These are phyloP conservation scores for Charaxes varanes DNA, from an alignment of 1,140 invertebrate species.

Conservation along the genomic window DNA sequence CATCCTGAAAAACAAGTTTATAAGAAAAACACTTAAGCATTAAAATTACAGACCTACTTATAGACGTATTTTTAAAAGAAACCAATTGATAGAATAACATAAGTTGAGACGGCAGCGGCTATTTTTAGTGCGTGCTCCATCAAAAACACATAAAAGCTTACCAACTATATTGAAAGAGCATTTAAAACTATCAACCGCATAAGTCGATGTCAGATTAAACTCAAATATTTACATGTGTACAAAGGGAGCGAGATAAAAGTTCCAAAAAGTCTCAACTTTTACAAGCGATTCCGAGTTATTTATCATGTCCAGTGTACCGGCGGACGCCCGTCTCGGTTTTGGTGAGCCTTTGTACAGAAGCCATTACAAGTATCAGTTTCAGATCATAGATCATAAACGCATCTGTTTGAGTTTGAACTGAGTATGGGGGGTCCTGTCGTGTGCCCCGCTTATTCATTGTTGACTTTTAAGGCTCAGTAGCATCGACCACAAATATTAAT, in stretches of 20 bases:
- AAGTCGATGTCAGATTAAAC: slow-evolving; percentile 58
- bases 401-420: slow-evolving; percentile 50
- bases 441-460: slow-evolving; percentile 44
- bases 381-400: slow-evolving; percentile 72
- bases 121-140: slow-evolving; percentile 12
- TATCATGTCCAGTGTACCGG: slow-evolving; percentile 45
- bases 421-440: slow-evolving; percentile 56
- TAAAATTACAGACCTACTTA: slow-evolving; percentile 1
- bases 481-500: too few species aligned
- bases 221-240: slow-evolving; percentile 67
- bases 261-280: slow-evolving; percentile 65
- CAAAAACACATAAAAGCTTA: slow-evolving; percentile 24
- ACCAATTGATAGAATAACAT: too few species aligned
- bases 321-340: slow-evolving; percentile 42
- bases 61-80: too few species aligned
- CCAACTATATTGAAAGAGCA: slow-evolving; percentile 18
- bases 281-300: slow-evolving; percentile 71
- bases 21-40: too few species aligned
- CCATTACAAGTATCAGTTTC: slow-evolving; percentile 72
- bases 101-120: too few species aligned
- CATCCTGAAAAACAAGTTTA: too few species aligned
- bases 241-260: slow-evolving; percentile 57
- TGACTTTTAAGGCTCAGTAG: slow-evolving; percentile 50
- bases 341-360: slow-evolving; percentile 64
- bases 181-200: slow-evolving; percentile 32